phyloP scores from a whole-genome alignment of 2,113 vertebrate species.

The Atherinomorus stipes region DNA sequence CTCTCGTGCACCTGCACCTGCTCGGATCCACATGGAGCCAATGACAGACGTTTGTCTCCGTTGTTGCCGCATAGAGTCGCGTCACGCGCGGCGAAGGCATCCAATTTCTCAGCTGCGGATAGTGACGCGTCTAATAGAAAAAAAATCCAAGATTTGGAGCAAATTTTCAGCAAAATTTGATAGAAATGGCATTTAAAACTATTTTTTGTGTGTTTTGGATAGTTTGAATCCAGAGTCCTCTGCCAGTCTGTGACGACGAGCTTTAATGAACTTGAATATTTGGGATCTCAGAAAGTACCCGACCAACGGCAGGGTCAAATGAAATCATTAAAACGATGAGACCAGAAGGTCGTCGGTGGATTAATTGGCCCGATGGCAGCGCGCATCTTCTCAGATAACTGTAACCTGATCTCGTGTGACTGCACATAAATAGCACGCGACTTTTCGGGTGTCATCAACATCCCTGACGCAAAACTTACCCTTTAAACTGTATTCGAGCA shows the following conservation, averaged over 20 bases:
- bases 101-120: conserved; percentile 4
- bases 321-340: not conserved
- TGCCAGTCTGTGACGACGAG: no score
- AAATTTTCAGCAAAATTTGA: not conserved
- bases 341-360: not conserved
- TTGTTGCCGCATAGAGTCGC: conserved; percentile 43
- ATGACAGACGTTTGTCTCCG: conserved; percentile 21
- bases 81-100: conserved; percentile 20
- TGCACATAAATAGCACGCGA: no score
- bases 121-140: not conserved
- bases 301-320: no score
- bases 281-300: no score
- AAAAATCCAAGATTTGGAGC: not conserved
- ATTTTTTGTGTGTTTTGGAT: no score
- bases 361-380: no score
- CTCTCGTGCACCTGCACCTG: conserved; percentile 68
- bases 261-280: no score
- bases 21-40: conserved; percentile 39
- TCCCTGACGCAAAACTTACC: no score
- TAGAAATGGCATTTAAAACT: not conserved
- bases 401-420: no score
- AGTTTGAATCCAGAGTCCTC: no score
- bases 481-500: not conserved
- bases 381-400: no score
- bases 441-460: no score